These are phyloP conservation scores for Eupithecia subumbrata DNA, from an alignment of 2,888 invertebrate species.

Conservation along the genomic window DNA sequence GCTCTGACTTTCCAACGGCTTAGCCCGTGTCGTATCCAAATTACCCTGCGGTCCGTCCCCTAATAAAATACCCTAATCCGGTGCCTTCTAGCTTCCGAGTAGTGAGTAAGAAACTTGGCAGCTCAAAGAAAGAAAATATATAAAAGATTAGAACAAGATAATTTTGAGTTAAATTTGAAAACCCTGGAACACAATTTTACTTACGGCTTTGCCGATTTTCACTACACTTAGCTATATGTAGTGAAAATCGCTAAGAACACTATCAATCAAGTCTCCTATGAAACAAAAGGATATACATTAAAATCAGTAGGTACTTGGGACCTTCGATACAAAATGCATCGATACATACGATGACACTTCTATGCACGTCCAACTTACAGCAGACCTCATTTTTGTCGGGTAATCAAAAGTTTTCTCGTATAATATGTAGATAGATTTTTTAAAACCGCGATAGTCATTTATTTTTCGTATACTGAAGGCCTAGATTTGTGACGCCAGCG, in stretches of 20 bases:
- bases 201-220: not conserved
- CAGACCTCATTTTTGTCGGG: too few species aligned
- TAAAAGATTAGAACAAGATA: not conserved
- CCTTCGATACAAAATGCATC: not conserved
- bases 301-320: not conserved
- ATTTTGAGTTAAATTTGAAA: not conserved
- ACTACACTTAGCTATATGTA: too few species aligned
- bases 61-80: constrained; percentile 3
- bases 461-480: too few species aligned
- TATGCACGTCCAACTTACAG: not conserved
- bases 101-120: not conserved
- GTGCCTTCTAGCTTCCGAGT: not conserved
- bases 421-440: too few species aligned
- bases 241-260: too few species aligned
- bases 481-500: too few species aligned
- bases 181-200: not conserved
- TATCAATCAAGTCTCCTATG: not conserved
- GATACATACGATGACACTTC: too few species aligned
- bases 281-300: not conserved
- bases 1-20: not conserved
- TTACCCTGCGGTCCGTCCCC: not conserved
- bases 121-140: not conserved
- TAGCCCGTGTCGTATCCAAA: not conserved
- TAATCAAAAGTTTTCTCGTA: too few species aligned
- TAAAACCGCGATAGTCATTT: too few species aligned